Base-by-base conservation (phyloP, 2,797 vertebrate species). In the Chrosomus eos region DNA sequence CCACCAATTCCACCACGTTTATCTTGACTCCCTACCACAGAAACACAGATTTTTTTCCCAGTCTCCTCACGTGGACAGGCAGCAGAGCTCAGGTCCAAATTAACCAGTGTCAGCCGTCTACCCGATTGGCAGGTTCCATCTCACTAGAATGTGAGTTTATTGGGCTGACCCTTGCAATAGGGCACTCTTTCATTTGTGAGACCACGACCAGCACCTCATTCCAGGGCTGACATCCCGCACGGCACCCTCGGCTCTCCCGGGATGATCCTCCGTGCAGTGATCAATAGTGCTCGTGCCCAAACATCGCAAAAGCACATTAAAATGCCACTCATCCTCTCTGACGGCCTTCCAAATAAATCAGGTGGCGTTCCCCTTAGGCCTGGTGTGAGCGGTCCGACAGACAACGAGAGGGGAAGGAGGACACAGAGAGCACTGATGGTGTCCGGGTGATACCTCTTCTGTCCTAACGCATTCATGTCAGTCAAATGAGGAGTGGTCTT, bases 301-400 rank as follows among this genome's bases (percentile, higher is more conserved):
- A 95, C 94, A 95, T 94, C 91, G 94, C 92, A 92, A 95, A 95
- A 95, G 93, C 94, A 94, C 94, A 95, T 95, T 96, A 95, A 96
- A 95, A 94, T 93, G 95, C 94, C 95, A 95, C 93, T 96, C 95
- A 95, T 94, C 92, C 92, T 78, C 88, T 93, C 91, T 90, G 85
- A 89, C 88, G 86, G 90, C 89, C 92, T 91, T 94, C 93, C 91
- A 94, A 94, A 95, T 95, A 95, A 95, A 95, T 95, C 93, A 95
- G 91, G 90, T 88, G 91, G 90, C 23, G 77, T 92, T 93, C 93
- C 93, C 93, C 88, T 89, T 89, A 93, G 93, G 93, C 90, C 90
- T 84, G 76, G 86, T 87, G 88, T 86, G 91, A 89, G 88, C 48
- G 43, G 31, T 28, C 36, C 62, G 62, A 58, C 71, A 84, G 83